A percentile compares a stretch with the other conserved stretches of the same genome.
These are phyloP conservation scores for Nymphalis urticae DNA, from an alignment of 2,888 invertebrate genomes.

Conservation along the genomic window DNA sequence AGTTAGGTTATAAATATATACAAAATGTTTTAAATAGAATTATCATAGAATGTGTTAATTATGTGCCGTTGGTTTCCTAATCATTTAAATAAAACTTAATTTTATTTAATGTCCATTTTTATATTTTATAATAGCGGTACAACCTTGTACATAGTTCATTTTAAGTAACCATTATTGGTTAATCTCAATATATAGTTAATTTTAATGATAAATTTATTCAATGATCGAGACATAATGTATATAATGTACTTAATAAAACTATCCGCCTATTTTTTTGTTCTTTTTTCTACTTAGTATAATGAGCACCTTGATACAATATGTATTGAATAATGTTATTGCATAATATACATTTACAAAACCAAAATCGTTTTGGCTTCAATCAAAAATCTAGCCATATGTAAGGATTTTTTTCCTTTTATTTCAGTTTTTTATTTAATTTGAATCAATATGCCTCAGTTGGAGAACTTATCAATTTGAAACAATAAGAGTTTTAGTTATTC, in stretches of 20 bases:
- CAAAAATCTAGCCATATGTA: too few relatives aligned
- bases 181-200: slow-evolving; percentile 5
- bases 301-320: slow-evolving; percentile 23
- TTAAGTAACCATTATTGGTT: slow-evolving; percentile 8
- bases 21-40: too few relatives aligned
- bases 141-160: neutral
- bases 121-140: neutral
- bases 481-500: too few relatives aligned
- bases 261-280: slow-evolving; percentile 9
- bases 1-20: too few relatives aligned
- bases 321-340: slow-evolving; percentile 1
- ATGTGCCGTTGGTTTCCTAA: too few relatives aligned
- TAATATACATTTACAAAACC: neutral
- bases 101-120: neutral
- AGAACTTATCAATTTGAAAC: too few relatives aligned
- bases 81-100: neutral
- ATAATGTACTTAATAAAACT: slow-evolving; percentile 7
- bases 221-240: slow-evolving; percentile 15
- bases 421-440: neutral
- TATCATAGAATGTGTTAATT: too few relatives aligned
- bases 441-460: too few relatives aligned
- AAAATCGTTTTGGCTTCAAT: neutral
- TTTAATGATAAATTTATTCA: slow-evolving; percentile 9
- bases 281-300: slow-evolving; percentile 13
- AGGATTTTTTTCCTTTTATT: neutral